Percentiles rank a stretch among this genome's conserved stretches.
These are phyloP conservation scores for Zoanthus gigantus DNA, from an alignment of 92 coral and sea anemone species.

Conservation along the genomic window DNA sequence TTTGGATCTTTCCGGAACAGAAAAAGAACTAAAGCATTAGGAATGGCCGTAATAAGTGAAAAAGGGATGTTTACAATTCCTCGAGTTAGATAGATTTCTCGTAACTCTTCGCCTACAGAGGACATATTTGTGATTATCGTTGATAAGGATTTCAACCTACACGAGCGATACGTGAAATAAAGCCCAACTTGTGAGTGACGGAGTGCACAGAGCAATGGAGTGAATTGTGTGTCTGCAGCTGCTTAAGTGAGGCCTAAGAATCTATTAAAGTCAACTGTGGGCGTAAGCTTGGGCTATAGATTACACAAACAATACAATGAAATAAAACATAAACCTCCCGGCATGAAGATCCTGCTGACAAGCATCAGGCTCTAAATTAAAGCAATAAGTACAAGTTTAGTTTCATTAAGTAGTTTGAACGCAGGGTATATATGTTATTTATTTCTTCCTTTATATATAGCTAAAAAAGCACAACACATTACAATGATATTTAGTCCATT, in stretches of 20 bases:
- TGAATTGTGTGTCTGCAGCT: no score
- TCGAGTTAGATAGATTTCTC: constrained; percentile 15
- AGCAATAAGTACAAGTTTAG: not conserved
- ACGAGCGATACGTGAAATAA: not conserved
- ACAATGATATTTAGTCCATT: not conserved
- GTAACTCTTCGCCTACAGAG: not conserved
- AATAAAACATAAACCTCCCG: no score
- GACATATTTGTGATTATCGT: not conserved
- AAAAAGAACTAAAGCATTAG: constrained; percentile 23
- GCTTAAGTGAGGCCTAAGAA: no score
- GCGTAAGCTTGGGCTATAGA: no score
- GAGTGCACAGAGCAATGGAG: no score
- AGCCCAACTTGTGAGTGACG: not conserved
- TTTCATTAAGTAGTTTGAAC: not conserved
- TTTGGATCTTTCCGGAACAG: constrained; percentile 41
- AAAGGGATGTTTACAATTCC: constrained; percentile 33
- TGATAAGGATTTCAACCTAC: not conserved
- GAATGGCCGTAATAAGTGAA: constrained; percentile 16
- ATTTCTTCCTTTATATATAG: not conserved
- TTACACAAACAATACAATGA: not conserved
- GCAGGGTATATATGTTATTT: not conserved
- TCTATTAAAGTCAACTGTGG: no score
- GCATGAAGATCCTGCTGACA: not conserved
- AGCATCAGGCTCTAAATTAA: not conserved
- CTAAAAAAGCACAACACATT: not conserved